Percentiles rank a stretch among this genome's conserved stretches.
These are phyloP conservation scores for Varecia variegata DNA, from an alignment of 2,797 vertebrate species.

Conservation along the genomic window DNA sequence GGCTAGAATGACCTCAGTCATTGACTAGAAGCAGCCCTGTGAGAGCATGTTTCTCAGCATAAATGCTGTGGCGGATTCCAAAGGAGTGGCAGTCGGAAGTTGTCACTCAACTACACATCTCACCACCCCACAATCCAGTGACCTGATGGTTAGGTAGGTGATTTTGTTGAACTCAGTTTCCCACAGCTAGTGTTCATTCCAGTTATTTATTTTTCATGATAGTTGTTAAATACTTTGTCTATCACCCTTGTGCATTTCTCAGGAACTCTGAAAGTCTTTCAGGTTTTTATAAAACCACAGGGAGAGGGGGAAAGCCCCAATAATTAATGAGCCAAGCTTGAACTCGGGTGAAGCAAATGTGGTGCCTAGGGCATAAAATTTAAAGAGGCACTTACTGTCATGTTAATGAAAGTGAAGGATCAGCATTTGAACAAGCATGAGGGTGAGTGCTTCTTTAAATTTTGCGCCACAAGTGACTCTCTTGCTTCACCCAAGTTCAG, in stretches of 20 bases:
- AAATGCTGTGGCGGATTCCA: neutral
- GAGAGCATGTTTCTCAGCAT: neutral
- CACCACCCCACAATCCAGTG: neutral
- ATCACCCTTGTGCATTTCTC: neutral
- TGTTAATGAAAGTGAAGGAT: neutral
- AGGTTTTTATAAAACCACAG: neutral
- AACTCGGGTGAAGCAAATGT: neutral
- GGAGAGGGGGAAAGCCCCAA: neutral
- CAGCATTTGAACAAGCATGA: neutral
- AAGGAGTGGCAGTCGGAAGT: neutral
- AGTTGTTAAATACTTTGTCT: neutral
- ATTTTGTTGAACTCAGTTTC: neutral
- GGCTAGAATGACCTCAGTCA: neutral
- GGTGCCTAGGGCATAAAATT: neutral
- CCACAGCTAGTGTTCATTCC: neutral
- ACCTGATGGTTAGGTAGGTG: neutral
- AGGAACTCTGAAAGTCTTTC: neutral
- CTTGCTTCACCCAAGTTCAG: neutral
- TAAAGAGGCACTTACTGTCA: neutral
- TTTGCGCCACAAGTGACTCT: neutral
- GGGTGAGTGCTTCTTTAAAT: neutral
- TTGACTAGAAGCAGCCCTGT: neutral
- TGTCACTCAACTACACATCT: neutral
- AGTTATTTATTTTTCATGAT: neutral
- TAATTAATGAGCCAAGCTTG: neutral